A percentile compares a stretch with the other conserved stretches of the same genome.
Conservation (phyloP, 2,888 invertebrate genomes). For the Rugalucina vietnamica region DNA sequence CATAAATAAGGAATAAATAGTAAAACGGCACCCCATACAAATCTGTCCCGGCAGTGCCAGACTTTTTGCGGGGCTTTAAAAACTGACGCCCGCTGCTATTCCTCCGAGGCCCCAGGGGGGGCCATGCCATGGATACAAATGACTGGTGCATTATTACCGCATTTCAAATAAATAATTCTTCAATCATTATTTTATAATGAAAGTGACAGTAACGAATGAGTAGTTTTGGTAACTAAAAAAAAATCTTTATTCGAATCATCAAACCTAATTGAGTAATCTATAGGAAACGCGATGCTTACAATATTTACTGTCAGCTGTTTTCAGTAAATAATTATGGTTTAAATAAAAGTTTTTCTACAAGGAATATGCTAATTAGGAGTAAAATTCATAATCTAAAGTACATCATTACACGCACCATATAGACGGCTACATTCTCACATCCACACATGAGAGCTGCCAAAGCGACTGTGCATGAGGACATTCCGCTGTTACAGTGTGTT, state of each 20-base stretch:
- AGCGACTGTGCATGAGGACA: slow-evolving; percentile 75
- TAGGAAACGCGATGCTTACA: neutral
- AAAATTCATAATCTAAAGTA: neutral
- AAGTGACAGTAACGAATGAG: too few relatives aligned
- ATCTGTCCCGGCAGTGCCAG: too few relatives aligned
- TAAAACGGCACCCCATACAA: too few relatives aligned
- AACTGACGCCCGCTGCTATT: too few relatives aligned
- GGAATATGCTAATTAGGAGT: neutral
- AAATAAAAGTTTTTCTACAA: neutral
- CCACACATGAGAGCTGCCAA: slow-evolving; percentile 69
- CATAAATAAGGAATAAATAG: too few relatives aligned
- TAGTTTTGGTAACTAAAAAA: too few relatives aligned
- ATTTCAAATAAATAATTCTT: too few relatives aligned
- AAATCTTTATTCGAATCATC: neutral
- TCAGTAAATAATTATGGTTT: neutral
- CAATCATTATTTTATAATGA: too few relatives aligned
- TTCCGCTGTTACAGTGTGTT: slow-evolving; percentile 73
- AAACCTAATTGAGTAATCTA: neutral
- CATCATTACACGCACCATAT: slow-evolving; percentile 65
- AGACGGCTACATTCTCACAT: slow-evolving; percentile 65
- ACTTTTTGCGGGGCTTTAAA: too few relatives aligned
- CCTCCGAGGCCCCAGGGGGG: too few relatives aligned
- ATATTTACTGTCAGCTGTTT: neutral
- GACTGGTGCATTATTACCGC: too few relatives aligned
- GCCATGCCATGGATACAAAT: too few relatives aligned